Evolutionary conservation across 2,888 invertebrate genomes (phyloP).

Genomic region (Cryptosula pallasiana): DNA sequence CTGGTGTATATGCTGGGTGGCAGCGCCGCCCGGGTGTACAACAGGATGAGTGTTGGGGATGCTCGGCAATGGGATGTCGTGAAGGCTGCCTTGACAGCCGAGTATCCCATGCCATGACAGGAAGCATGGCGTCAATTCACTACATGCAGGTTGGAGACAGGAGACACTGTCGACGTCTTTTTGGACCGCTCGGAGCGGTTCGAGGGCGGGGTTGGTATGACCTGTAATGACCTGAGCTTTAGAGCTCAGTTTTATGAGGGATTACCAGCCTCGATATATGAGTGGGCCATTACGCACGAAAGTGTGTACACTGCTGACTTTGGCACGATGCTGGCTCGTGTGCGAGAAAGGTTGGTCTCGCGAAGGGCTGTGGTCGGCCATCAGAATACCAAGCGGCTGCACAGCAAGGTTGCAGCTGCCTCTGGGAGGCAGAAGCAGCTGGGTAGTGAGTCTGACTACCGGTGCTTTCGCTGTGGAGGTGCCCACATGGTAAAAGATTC

Average conservation of each 20-base stretch:
- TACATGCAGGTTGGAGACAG: not conserved
- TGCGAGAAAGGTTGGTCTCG: conserved; percentile 8
- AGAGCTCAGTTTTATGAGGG: not conserved
- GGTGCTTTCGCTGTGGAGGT: conserved; percentile 5
- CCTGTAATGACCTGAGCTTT: not conserved
- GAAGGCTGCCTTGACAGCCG: not conserved
- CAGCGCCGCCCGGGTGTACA: not conserved
- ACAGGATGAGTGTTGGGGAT: not conserved
- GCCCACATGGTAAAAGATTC: not conserved
- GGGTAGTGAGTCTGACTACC: not conserved
- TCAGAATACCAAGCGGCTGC: not conserved
- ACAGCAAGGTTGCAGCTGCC: not conserved
- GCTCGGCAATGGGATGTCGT: not conserved
- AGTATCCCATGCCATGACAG: not conserved
- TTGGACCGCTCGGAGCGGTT: not conserved
- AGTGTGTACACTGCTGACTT: not conserved
- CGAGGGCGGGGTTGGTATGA: not conserved
- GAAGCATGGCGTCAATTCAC: not conserved
- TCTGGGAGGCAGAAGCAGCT: not conserved
- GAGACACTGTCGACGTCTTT: not conserved
- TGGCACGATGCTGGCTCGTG: not conserved
- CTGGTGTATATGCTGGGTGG: not conserved
- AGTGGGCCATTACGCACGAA: not conserved
- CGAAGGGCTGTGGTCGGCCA: not conserved
- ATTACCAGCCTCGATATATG: not conserved